Percentiles rank a stretch among this genome's conserved stretches.
Evolutionary conservation across 2,113 vertebrate genomes (phyloP).

Genomic region (Cyphomyrus plagiostoma): DNA sequence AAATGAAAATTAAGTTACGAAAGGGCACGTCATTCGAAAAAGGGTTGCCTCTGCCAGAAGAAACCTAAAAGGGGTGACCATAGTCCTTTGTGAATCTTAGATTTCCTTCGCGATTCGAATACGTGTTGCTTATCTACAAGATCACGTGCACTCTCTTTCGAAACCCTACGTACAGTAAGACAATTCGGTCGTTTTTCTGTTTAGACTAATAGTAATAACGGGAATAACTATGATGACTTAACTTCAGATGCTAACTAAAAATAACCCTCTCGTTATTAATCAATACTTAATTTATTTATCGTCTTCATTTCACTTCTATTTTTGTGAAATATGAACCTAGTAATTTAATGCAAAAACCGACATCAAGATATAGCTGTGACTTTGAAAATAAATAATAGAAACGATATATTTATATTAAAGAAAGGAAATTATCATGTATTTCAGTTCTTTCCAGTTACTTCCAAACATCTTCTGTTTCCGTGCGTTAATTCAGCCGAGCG

Average conservation of each 20-base stretch:
- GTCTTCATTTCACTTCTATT: not conserved
- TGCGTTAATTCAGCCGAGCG: not conserved
- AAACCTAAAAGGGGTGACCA: not conserved
- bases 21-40: not conserved
- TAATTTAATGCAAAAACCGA: not conserved
- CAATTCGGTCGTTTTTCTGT: not conserved
- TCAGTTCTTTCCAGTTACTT: not conserved
- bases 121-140: not conserved
- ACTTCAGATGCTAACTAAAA: not conserved
- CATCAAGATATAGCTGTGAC: not conserved
- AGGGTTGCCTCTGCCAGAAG: not conserved
- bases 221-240: not conserved
- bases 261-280: not conserved
- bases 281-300: slow-evolving; percentile 1
- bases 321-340: not conserved
- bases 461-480: not conserved
- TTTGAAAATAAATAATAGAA: not conserved
- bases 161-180: not conserved
- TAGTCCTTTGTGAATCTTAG: not conserved
- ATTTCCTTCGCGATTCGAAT: not conserved
- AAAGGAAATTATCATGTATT: not conserved
- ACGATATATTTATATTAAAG: not conserved
- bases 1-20: not conserved
- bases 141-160: not conserved
- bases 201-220: not conserved